Evolutionary conservation across 2,888 invertebrate genomes (phyloP), one percentile per base, ranked within the genome.

Genomic region (Allolobophora icterica): DNA sequence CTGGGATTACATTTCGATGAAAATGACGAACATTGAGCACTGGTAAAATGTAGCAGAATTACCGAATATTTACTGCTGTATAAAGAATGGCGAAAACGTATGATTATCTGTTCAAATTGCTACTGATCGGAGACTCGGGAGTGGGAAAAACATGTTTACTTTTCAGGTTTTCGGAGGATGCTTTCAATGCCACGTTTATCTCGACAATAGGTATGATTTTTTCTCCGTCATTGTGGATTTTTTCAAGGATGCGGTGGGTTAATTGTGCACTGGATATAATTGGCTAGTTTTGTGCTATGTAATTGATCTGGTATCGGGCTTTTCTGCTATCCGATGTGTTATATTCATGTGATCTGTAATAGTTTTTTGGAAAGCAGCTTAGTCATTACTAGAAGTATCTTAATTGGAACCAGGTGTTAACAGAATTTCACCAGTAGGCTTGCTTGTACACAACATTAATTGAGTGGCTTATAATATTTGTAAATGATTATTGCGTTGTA

Each of bases 131-230:
- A 45, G 96, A 96, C 94, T 96, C 96, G 38, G 96, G 96, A 91
- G 96, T 96, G 40, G 96, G 96, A 45, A 96, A 96, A 93, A 96
- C 96, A 84, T 96, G 96, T 94, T 96, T 96, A 93, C 94, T 96
- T 84, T 96, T 96, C 94, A 94, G 96, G 93, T 96, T 96, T 95
- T 96, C 96, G 91, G 96, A 96, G 93, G 96, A 96, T 94, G 96
- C 96, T 90, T 96, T 96, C 94, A 96, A 96, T 94, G 96, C 96
- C 84, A 96, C 96, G 52, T 96, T 96, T 94, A 96, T 96, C 92
- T 96, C 96, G 38, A 96, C 96, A 34, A 96, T 96, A 94, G 96
- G 96, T 96, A 93, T n/a, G 17, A 4, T 94, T 94, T 94, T 34
- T 40, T 34, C 34, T 42, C 35, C 19, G 11, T 71, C 8, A 71